A percentile compares a stretch with the other conserved stretches of the same genome.
phyloP scores from a whole-genome alignment of 2,797 vertebrate genomes.

The Rhinogobio ventralis region DNA sequence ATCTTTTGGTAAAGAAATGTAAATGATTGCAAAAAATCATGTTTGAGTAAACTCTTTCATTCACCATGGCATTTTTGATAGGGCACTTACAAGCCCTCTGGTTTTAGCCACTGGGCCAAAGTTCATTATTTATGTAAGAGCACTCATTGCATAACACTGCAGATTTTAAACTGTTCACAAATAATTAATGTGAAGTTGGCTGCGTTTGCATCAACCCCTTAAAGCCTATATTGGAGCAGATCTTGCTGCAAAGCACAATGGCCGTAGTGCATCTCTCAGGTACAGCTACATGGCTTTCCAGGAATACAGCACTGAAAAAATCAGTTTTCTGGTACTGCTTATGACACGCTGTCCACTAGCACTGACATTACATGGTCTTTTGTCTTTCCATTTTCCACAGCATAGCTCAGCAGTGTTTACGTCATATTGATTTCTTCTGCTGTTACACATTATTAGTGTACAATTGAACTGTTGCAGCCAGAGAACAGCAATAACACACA shows the following conservation, averaged over 20 bases:
- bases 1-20: not conserved
- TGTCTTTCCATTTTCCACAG: slow-evolving; percentile 21
- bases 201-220: slow-evolving; percentile 65
- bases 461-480: slow-evolving; percentile 23
- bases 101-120: slow-evolving; percentile 78
- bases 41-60: slow-evolving; percentile 56
- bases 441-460: slow-evolving; percentile 40
- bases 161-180: slow-evolving; percentile 80
- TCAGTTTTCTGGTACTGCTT: slow-evolving; percentile 8
- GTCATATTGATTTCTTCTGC: slow-evolving; percentile 43
- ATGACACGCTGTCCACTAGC: slow-evolving; percentile 4
- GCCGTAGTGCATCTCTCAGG: not conserved
- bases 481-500: slow-evolving; percentile 23
- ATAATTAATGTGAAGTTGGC: slow-evolving; percentile 82
- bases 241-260: slow-evolving; percentile 19
- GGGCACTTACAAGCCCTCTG: slow-evolving; percentile 72
- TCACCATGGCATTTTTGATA: slow-evolving; percentile 69
- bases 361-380: slow-evolving; percentile 4
- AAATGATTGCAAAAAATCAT: not conserved
- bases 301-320: slow-evolving; percentile 31
- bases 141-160: slow-evolving; percentile 82
- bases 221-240: slow-evolving; percentile 56
- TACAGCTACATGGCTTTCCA: not conserved
- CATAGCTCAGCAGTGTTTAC: slow-evolving; percentile 19
- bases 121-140: slow-evolving; percentile 84